Evolutionary conservation across 1,140 invertebrate genomes (phyloP).

Genomic region (Mactra quadrangularis): DNA sequence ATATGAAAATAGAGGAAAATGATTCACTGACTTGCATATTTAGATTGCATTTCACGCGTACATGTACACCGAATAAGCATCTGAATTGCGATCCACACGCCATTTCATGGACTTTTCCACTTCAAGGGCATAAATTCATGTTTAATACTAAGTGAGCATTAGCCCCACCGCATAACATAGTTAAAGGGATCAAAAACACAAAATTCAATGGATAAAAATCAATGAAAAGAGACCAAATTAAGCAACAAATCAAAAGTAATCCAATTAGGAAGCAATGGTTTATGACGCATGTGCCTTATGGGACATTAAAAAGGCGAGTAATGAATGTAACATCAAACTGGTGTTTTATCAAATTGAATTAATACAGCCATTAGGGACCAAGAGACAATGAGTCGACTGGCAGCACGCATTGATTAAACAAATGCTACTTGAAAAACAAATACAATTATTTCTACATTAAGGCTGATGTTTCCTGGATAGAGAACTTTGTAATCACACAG

Average conservation of each 20-base stretch:
- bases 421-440: constrained; percentile 55
- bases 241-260: constrained; percentile 62
- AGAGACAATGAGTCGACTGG: constrained; percentile 23
- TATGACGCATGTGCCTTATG: constrained; percentile 48
- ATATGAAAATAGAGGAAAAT: no score
- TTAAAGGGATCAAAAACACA: constrained; percentile 3
- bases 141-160: no score
- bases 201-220: constrained; percentile 31
- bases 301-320: constrained; percentile 41
- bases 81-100: no score
- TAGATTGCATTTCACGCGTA: no score
- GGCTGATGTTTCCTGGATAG: neutral
- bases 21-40: no score
- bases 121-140: no score
- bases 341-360: constrained; percentile 61
- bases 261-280: constrained; percentile 38
- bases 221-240: constrained; percentile 43
- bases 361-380: constrained; percentile 51
- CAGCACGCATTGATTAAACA: constrained; percentile 59
- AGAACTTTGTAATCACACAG: neutral
- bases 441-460: constrained; percentile 59
- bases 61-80: no score
- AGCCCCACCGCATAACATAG: neutral
- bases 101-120: no score
- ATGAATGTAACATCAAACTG: constrained; percentile 56